Base-by-base conservation (phyloP, 2,888 invertebrate genomes). In the Torymus auratus region DNA sequence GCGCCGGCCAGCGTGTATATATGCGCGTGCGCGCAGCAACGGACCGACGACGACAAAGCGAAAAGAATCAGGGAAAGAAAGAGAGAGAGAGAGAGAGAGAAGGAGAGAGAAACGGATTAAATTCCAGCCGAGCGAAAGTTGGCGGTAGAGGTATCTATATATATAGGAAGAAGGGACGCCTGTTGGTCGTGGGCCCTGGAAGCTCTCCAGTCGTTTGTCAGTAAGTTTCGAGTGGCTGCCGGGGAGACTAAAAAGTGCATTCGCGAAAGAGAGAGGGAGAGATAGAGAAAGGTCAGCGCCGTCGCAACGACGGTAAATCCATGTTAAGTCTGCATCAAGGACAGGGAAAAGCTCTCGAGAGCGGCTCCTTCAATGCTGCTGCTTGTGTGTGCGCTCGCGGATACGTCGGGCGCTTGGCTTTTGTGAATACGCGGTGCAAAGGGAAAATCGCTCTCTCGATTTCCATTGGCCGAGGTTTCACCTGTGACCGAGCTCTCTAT, bases 311-410 rank as follows among this genome's bases (percentile, higher is more conserved):
- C 85, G 85, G 85, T 87, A 87, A 86, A 87, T 87, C 86, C 86
- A 87, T 86, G 86, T 87, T 87, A 87, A 85, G 84, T 81, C 83
- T 65, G 78, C 83, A 80, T 83, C 84, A 83, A 83, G 85, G 84
- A 87, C 86, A 86, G 83, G 84, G 83, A 84, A 86, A 87, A 87
- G 86, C 87, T 87, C 83, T 86, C 80, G 78, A 75, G 7, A 41
- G 41, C 41, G 7, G 81, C 77, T 81, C 83, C 50, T 58, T 74
- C 65, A 67, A 67, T 74, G 58, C 14, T 41, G 41, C n/a, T 74
- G 17, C 55, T 41, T 17, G 55, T 53, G 55, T 56, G 12, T 50
- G 3, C 4, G 52, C 53, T 23, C 41, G 14, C 15, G 53, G 15
- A 28, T 64, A 41, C 73, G 41, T 14, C 60, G n/a, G 10, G 55